phyloP scores from a whole-genome alignment of 2,113 vertebrate genomes.

The Epinephelus moara region DNA sequence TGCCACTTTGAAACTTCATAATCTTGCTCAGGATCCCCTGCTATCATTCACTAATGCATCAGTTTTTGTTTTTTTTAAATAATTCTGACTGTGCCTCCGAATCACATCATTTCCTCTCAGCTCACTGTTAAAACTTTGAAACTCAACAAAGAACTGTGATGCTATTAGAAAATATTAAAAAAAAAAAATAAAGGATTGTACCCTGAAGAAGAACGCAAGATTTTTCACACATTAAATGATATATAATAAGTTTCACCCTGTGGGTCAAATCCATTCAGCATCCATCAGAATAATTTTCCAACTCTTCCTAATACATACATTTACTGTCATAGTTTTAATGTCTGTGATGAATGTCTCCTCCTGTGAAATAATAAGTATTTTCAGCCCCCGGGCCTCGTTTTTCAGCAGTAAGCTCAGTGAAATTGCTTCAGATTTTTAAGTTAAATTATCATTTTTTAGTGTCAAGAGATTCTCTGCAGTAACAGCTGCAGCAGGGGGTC shows the following conservation, averaged over 20 bases:
- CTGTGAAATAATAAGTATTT: constrained; percentile 40
- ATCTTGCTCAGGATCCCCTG: neutral
- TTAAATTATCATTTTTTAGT: constrained; percentile 53
- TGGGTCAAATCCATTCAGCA: constrained; percentile 10
- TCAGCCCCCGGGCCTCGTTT: constrained; percentile 3
- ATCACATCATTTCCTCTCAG: neutral
- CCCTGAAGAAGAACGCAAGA: neutral
- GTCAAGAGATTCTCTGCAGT: constrained; percentile 37
- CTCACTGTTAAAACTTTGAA: neutral
- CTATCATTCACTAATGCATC: neutral
- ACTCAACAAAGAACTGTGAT: neutral
- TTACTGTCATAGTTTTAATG: constrained; percentile 37
- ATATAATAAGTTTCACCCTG: neutral
- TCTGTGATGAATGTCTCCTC: constrained; percentile 42
- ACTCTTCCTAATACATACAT: constrained; percentile 3
- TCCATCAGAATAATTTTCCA: neutral
- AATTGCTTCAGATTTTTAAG: constrained; percentile 24
- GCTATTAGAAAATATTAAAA: neutral
- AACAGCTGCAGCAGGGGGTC: constrained; percentile 59
- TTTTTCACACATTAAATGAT: constrained; percentile 6
- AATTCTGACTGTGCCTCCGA: neutral
- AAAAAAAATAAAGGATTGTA: neutral
- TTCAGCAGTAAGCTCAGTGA: constrained; percentile 25
- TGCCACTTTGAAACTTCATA: neutral
- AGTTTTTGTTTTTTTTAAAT: neutral